A percentile compares a stretch with the other conserved stretches of the same genome.
Evolutionary conservation across 2,797 vertebrate species (phyloP).

Genomic region (Bryconaethiops microstoma): DNA sequence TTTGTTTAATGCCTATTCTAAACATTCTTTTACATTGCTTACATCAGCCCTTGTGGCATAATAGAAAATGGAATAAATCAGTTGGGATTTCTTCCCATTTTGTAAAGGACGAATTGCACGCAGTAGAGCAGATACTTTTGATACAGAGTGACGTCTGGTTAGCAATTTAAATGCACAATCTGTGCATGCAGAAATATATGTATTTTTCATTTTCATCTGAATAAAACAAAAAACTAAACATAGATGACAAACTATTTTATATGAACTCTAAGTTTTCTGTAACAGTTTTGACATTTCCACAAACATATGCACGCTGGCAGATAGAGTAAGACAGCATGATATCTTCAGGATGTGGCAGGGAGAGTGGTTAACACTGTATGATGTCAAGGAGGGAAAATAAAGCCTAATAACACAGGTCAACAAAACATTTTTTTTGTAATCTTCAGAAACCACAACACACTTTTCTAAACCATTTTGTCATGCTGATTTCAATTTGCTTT

Average conservation of each 20-base stretch:
- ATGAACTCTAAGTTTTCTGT: not conserved
- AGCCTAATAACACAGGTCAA: no score
- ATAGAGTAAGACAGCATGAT: not conserved
- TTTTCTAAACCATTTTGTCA: no score
- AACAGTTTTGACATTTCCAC: slow-evolving; percentile 10
- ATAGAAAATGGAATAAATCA: not conserved
- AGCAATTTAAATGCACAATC: not conserved
- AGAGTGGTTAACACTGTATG: not conserved
- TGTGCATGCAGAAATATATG: not conserved
- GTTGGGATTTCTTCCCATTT: not conserved
- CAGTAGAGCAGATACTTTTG: not conserved
- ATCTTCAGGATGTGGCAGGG: slow-evolving; percentile 11
- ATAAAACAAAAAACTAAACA: not conserved
- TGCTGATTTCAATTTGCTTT: no score
- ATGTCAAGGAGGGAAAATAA: not conserved
- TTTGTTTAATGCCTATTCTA: no score
- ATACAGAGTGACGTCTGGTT: no score
- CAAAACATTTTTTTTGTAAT: no score
- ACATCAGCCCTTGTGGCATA: not conserved
- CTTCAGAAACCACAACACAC: no score
- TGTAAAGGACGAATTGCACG: not conserved
- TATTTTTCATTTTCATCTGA: not conserved
- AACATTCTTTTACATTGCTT: no score
- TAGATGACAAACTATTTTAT: not conserved
- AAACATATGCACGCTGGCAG: not conserved